phyloP scores from a whole-genome alignment of 2,888 invertebrate genomes.

The Oscheius sp. region DNA sequence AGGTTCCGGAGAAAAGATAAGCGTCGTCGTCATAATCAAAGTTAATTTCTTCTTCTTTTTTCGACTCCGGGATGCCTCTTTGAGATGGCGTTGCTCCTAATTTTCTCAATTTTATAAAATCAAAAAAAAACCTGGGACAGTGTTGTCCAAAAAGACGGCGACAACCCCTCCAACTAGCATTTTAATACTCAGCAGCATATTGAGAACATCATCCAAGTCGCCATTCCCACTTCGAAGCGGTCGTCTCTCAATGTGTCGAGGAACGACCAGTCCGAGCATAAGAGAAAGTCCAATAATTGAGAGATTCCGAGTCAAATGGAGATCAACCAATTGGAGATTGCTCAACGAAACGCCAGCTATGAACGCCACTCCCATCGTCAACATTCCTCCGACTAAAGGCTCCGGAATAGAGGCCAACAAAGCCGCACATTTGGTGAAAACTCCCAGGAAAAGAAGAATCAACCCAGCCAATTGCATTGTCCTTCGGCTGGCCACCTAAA shows the following conservation, averaged over 20 bases:
- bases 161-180: slow-evolving; percentile 72
- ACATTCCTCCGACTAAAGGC: slow-evolving; percentile 61
- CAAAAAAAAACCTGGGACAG: slow-evolving; percentile 38
- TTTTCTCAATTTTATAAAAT: too few species aligned
- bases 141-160: slow-evolving; percentile 72
- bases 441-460: slow-evolving; percentile 38
- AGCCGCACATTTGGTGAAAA: slow-evolving; percentile 58
- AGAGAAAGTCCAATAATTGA: slow-evolving; percentile 62
- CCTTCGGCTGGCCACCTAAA: slow-evolving; percentile 59
- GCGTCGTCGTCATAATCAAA: slow-evolving; percentile 1
- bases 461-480: slow-evolving; percentile 65
- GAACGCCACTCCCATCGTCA: slow-evolving; percentile 65
- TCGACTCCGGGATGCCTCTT: slow-evolving; percentile 44
- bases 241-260: slow-evolving; percentile 49
- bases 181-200: slow-evolving; percentile 62
- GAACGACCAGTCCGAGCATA: slow-evolving; percentile 56
- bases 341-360: slow-evolving; percentile 61
- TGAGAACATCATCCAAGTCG: slow-evolving; percentile 55
- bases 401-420: slow-evolving; percentile 63
- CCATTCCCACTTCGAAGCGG: slow-evolving; percentile 43
- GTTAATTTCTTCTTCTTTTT: neutral
- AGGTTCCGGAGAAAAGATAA: slow-evolving; percentile 2
- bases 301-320: slow-evolving; percentile 51
- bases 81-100: slow-evolving; percentile 54
- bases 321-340: slow-evolving; percentile 55